Evolutionary conservation across 2,888 invertebrate genomes (phyloP).

Genomic region (Yponomeuta malinellus): DNA sequence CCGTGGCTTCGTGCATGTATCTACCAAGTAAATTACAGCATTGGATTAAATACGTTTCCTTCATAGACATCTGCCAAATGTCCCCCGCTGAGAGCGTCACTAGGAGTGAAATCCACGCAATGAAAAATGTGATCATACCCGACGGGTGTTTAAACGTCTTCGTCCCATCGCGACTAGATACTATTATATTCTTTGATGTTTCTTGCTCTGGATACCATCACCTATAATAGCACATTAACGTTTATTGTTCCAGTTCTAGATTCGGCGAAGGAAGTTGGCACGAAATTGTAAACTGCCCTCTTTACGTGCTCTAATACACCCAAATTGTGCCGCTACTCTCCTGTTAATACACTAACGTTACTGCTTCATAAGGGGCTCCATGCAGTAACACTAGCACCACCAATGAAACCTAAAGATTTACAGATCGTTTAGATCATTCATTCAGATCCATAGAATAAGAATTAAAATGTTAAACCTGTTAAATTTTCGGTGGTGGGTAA

Average conservation of each 20-base stretch:
- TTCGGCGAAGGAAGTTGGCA: constrained; percentile 64
- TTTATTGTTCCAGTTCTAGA: constrained; percentile 68
- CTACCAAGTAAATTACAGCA: not conserved
- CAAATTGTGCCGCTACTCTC: constrained; percentile 27
- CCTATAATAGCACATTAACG: constrained; percentile 58
- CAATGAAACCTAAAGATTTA: too few relatives aligned
- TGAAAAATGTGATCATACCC: not conserved
- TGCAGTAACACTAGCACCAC: too few relatives aligned
- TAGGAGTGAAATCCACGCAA: not conserved
- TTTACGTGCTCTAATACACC: constrained; percentile 57
- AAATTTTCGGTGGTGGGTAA: too few relatives aligned
- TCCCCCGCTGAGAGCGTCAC: not conserved
- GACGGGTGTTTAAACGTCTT: not conserved
- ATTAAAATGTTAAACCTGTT: too few relatives aligned
- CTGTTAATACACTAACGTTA: constrained; percentile 4
- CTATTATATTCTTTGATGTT: constrained; percentile 50
- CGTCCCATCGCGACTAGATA: not conserved
- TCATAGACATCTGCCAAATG: not conserved
- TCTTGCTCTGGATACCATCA: constrained; percentile 71
- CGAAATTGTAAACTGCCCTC: constrained; percentile 73
- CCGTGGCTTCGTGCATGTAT: not conserved
- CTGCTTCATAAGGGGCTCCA: not conserved
- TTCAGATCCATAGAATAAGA: too few relatives aligned
- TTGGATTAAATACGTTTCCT: not conserved
- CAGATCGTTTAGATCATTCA: too few relatives aligned